phyloP scores from a whole-genome alignment of 92 coral and sea anemone species.

The Siderastrea siderea region DNA sequence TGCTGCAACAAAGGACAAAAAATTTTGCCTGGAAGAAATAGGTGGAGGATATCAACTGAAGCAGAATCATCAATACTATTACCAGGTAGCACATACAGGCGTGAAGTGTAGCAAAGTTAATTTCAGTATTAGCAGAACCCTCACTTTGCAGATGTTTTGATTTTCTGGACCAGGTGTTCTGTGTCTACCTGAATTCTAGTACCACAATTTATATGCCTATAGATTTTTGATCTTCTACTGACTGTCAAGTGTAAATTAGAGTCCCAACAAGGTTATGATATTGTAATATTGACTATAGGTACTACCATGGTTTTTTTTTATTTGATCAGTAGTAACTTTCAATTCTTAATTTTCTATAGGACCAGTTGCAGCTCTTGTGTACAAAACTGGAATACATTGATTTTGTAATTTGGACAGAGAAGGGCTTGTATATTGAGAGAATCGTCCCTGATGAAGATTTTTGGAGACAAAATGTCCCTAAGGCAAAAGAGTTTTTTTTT shows the following conservation, averaged over 20 bases:
- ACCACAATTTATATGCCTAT: no score
- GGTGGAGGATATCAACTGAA: constrained; percentile 32
- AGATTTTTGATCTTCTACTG: no score
- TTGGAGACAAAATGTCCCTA: constrained; percentile 57
- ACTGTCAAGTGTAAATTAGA: no score
- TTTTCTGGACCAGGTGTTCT: no score
- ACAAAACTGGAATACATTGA: constrained; percentile 50
- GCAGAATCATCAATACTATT: constrained; percentile 44
- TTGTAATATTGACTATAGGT: neutral
- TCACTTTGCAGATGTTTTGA: neutral
- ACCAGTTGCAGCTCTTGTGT: constrained; percentile 74
- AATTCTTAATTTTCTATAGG: constrained; percentile 50
- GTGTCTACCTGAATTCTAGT: no score
- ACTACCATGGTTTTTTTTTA: neutral
- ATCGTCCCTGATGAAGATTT: constrained; percentile 50
- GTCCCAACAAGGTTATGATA: neutral
- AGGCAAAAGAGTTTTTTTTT: constrained; percentile 54
- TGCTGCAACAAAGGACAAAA: constrained; percentile 31
- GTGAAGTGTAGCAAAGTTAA: neutral
- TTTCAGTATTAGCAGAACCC: constrained; percentile 3
- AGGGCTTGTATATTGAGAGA: constrained; percentile 51
- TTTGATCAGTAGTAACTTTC: neutral
- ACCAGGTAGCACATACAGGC: constrained; percentile 6
- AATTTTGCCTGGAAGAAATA: constrained; percentile 44
- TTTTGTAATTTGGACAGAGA: constrained; percentile 71